phyloP scores from a whole-genome alignment of 2,113 vertebrate genomes.

The Physeter macrocephalus region DNA sequence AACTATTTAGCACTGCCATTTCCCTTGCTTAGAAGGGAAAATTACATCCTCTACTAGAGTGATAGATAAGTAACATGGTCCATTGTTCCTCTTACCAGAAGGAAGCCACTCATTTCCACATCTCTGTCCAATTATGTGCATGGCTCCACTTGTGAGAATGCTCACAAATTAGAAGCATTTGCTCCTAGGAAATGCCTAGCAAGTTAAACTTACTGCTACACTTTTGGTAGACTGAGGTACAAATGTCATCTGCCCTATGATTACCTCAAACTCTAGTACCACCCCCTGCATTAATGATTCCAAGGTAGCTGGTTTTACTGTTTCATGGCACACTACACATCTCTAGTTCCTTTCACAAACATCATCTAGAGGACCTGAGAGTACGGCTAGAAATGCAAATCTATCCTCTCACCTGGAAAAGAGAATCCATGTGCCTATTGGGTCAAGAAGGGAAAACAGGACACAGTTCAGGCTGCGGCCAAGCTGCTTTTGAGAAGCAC shows the following conservation, averaged over 20 bases:
- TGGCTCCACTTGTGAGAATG: neutral
- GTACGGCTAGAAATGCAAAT: neutral
- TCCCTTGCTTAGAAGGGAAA: slow-evolving; percentile 53
- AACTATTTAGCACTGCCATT: slow-evolving; percentile 28
- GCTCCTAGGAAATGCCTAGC: neutral
- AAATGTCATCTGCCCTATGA: neutral
- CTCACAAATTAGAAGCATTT: neutral
- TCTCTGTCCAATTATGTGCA: neutral
- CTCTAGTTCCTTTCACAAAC: slow-evolving; percentile 16
- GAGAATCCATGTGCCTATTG: neutral
- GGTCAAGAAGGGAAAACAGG: neutral
- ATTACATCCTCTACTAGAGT: neutral
- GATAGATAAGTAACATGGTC: slow-evolving; percentile 22
- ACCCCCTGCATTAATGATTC: neutral
- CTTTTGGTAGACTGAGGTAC: slow-evolving; percentile 3
- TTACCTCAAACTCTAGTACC: neutral
- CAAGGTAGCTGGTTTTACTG: neutral
- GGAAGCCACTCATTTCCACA: neutral
- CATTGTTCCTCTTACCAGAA: slow-evolving; percentile 17
- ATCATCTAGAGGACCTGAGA: slow-evolving; percentile 4
- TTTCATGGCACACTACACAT: neutral
- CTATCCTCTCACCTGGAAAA: neutral
- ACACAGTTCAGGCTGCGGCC: neutral
- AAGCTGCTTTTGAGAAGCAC: neutral
- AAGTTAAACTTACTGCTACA: neutral